Conservation (phyloP, 2,888 invertebrate species). For the Drosophila borborema region DNA sequence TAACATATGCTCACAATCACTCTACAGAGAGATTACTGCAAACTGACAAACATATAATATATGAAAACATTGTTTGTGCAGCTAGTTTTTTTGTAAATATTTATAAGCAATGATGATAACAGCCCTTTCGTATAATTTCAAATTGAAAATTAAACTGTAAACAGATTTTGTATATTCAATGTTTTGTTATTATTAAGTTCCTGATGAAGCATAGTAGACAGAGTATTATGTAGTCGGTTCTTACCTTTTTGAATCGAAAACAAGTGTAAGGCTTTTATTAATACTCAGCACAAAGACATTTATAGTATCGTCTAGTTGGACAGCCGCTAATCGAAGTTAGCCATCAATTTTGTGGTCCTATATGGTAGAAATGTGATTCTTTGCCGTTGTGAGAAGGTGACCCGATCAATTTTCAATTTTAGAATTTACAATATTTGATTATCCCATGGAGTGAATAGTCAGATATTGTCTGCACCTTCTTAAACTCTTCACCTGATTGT, state of each 20-base stretch:
- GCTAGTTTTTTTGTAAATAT: neutral
- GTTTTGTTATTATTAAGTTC: no score
- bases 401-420: slow-evolving; percentile 16
- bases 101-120: no score
- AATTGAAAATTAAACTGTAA: no score
- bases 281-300: no score
- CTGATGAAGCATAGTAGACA: no score
- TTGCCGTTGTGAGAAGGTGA: neutral
- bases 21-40: neutral
- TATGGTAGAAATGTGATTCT: slow-evolving; percentile 7
- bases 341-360: slow-evolving; percentile 16
- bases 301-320: neutral
- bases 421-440: slow-evolving; percentile 72
- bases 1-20: neutral
- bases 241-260: no score
- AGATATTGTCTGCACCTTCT: slow-evolving; percentile 50
- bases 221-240: neutral
- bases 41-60: neutral
- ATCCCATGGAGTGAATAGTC: slow-evolving; percentile 63
- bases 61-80: neutral
- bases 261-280: no score
- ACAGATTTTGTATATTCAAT: no score
- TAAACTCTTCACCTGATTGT: slow-evolving; percentile 59
- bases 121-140: no score
- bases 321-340: neutral